These are phyloP conservation scores for Therioaphis trifolii DNA, from an alignment of 2,888 invertebrate species.

Conservation along the genomic window DNA sequence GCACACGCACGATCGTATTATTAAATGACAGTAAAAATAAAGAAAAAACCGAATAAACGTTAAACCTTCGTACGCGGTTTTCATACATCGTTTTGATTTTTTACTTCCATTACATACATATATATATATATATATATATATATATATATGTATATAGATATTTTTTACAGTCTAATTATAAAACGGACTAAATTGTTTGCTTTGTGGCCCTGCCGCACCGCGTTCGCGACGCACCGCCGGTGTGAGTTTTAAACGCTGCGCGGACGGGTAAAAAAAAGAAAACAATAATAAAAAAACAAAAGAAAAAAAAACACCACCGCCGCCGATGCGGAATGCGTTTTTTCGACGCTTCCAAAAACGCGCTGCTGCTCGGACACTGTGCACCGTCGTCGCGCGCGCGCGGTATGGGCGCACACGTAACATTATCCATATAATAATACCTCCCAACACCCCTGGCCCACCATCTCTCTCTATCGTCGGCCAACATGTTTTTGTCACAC, in stretches of 20 bases:
- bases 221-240: background rate
- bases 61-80: conserved; percentile 2
- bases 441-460: background rate
- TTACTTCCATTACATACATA: no score
- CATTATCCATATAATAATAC: background rate
- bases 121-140: no score
- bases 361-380: no score
- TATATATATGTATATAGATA: no score
- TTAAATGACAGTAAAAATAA: no score
- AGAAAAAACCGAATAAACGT: no score
- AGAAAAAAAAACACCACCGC: conserved; percentile 26
- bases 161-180: conserved; percentile 43
- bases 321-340: conserved; percentile 54
- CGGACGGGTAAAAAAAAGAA: background rate
- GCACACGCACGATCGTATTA: no score
- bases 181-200: conserved; percentile 32
- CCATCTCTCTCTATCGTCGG: background rate
- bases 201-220: no score
- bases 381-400: no score
- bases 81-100: conserved; percentile 26
- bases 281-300: no score
- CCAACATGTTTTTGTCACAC: conserved; percentile 47
- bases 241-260: conserved; percentile 48
- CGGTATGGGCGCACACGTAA: background rate
- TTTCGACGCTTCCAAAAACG: conserved; percentile 54